phyloP scores from a whole-genome alignment of 2,888 invertebrate genomes.

The Acanthoscelides obtectus region DNA sequence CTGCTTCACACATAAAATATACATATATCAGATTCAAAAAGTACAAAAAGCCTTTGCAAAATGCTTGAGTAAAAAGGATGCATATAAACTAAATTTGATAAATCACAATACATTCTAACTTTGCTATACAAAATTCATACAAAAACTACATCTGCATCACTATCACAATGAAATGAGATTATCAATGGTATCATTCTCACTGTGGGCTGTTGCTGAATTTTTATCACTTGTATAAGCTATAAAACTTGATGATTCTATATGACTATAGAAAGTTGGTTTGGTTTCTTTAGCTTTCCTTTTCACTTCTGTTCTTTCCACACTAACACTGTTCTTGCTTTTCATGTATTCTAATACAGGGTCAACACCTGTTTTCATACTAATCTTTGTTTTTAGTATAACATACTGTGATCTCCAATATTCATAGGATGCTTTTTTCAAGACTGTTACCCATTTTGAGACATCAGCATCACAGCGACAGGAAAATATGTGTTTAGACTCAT shows the following conservation, averaged over 20 bases:
- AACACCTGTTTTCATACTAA: conserved; percentile 64
- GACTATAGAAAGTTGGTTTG: conserved; percentile 41
- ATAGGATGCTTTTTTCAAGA: conserved; percentile 65
- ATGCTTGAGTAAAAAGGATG: too few relatives aligned
- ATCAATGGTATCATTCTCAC: not conserved
- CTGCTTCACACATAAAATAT: too few relatives aligned
- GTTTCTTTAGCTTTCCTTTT: conserved; percentile 33
- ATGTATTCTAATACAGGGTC: conserved; percentile 46
- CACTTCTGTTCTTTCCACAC: conserved; percentile 25
- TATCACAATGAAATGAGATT: conserved; percentile 1
- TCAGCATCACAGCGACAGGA: conserved; percentile 66
- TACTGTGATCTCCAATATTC: conserved; percentile 63
- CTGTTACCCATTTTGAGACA: conserved; percentile 67
- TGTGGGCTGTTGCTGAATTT: not conserved
- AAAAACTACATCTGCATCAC: not conserved
- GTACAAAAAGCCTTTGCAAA: too few relatives aligned
- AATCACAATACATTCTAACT: too few relatives aligned
- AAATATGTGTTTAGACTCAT: conserved; percentile 58
- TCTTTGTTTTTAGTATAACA: conserved; percentile 61
- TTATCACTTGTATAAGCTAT: not conserved
- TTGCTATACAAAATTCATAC: too few relatives aligned
- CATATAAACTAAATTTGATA: too few relatives aligned
- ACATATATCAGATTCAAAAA: too few relatives aligned
- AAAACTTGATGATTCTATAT: conserved; percentile 26
- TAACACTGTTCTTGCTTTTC: conserved; percentile 30